Evolutionary conservation across 2,797 vertebrate genomes (phyloP).

Genomic region (Parambassis ranga): DNA sequence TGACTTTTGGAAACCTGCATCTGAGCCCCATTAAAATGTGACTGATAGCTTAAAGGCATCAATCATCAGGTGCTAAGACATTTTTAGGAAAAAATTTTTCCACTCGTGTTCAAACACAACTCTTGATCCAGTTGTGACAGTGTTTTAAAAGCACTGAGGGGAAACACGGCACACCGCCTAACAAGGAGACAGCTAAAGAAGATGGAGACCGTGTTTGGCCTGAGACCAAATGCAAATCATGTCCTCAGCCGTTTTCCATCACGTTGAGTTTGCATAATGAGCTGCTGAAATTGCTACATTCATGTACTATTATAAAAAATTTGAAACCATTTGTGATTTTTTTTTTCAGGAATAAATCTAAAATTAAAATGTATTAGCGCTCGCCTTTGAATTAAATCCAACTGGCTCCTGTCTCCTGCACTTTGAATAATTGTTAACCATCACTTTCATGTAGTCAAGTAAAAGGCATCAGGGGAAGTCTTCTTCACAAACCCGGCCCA

Average conservation of each 20-base stretch:
- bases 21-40: too few species aligned
- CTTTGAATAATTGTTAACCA: conserved; percentile 4
- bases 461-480: not conserved
- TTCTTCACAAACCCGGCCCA: not conserved
- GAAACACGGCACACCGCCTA: not conserved
- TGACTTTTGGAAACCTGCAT: too few species aligned
- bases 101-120: not conserved
- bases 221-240: not conserved
- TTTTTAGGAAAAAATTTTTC: not conserved
- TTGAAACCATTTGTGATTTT: not conserved
- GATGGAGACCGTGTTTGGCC: not conserved
- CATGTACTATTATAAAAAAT: not conserved
- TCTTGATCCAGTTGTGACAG: not conserved
- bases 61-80: too few species aligned
- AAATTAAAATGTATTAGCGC: not conserved
- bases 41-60: too few species aligned
- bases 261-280: not conserved
- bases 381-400: not conserved
- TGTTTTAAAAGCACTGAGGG: not conserved
- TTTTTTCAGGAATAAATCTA: not conserved
- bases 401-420: not conserved
- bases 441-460: conserved; percentile 8
- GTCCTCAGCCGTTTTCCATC: not conserved
- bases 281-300: not conserved
- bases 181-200: not conserved